These are phyloP conservation scores for Corydoras maculifer DNA, from an alignment of 2,113 vertebrate species.

Conservation along the genomic window DNA sequence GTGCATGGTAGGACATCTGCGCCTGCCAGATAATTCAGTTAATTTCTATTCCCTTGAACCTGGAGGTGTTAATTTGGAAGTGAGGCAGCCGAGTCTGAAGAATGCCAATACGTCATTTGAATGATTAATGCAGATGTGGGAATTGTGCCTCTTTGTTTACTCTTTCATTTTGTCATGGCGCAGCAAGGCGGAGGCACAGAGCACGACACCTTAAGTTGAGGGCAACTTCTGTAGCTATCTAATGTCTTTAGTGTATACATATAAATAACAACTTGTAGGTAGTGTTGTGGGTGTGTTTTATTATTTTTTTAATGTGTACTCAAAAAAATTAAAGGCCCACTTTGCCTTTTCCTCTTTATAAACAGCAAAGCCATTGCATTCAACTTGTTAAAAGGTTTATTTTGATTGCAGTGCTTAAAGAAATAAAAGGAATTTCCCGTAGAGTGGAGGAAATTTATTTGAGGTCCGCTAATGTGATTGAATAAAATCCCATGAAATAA, in stretches of 20 bases:
- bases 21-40: constrained; percentile 92
- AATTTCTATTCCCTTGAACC: constrained; percentile 94
- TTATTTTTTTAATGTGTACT: neutral
- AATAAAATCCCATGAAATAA: too few relatives aligned
- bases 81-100: constrained; percentile 84
- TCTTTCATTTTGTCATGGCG: constrained; percentile 83
- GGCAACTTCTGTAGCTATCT: constrained; percentile 65
- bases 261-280: constrained; percentile 29
- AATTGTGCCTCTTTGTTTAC: constrained; percentile 85
- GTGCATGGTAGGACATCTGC: constrained; percentile 84
- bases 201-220: constrained; percentile 71
- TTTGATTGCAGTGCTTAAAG: too few relatives aligned
- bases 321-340: neutral
- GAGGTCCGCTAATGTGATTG: too few relatives aligned
- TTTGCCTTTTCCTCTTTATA: too few relatives aligned
- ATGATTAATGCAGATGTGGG: constrained; percentile 92
- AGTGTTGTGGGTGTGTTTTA: constrained; percentile 6
- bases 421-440: too few relatives aligned
- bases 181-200: constrained; percentile 65
- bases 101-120: constrained; percentile 93
- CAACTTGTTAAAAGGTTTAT: too few relatives aligned
- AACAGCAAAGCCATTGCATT: too few relatives aligned
- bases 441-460: too few relatives aligned
- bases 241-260: constrained; percentile 39
- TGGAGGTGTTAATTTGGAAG: constrained; percentile 94